Conservation (phyloP, 2,888 invertebrate species). For the Cheilosia urbana region DNA sequence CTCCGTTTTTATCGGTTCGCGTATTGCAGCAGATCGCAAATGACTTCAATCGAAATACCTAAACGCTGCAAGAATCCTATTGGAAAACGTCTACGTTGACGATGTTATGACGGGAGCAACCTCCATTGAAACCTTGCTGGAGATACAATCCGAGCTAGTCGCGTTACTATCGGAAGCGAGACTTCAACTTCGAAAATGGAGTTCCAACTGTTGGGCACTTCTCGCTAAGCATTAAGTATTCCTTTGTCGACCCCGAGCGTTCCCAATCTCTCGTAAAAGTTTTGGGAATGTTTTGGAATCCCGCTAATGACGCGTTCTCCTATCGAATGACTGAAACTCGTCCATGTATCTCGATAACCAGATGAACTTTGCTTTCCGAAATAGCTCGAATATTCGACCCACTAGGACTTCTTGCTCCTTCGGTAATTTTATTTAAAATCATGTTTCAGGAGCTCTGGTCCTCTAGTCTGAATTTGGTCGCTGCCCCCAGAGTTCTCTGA, state of each 20-base stretch:
- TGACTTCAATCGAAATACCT: slow-evolving; percentile 35
- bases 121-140: neutral
- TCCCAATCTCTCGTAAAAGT: neutral
- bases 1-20: slow-evolving; percentile 33
- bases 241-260: neutral
- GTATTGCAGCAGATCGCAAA: neutral
- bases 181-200: slow-evolving; percentile 30
- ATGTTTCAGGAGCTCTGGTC: slow-evolving; percentile 27
- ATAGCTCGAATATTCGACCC: slow-evolving; percentile 18
- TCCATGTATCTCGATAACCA: neutral
- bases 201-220: slow-evolving; percentile 12
- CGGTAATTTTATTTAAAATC: slow-evolving; percentile 19
- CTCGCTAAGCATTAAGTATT: slow-evolving; percentile 1
- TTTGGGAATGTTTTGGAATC: slow-evolving; percentile 20
- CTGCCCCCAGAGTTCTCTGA: neutral
- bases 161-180: neutral
- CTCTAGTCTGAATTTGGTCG: neutral
- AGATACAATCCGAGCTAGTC: neutral
- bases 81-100: slow-evolving; percentile 71
- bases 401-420: slow-evolving; percentile 19
- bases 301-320: neutral
- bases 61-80: neutral
- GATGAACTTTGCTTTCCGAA: slow-evolving; percentile 5
- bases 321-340: neutral
- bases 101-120: slow-evolving; percentile 55